Percentiles rank a stretch among this genome's conserved stretches.
Evolutionary conservation across 2,113 vertebrate species (phyloP).

Genomic region (Ailurus styani): DNA sequence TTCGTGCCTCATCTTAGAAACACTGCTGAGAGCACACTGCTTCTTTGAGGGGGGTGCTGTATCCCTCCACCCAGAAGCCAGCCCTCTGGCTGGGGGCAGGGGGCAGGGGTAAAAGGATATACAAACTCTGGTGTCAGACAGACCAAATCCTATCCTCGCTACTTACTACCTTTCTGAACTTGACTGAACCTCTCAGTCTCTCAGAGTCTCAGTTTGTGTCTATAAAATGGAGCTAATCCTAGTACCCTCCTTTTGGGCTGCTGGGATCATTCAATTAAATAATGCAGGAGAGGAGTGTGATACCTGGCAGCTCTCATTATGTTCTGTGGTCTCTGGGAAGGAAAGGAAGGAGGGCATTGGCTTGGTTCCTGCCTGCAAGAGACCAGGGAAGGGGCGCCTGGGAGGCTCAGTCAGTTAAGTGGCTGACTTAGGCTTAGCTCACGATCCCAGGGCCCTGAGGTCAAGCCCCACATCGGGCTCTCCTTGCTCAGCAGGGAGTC

Average conservation of each 20-base stretch:
- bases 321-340: neutral
- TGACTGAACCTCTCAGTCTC: neutral
- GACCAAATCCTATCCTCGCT: neutral
- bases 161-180: neutral
- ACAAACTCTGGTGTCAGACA: no score
- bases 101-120: accelerated
- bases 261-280: accelerated
- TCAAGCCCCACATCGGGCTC: no score
- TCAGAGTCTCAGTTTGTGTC: neutral
- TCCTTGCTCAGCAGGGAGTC: no score
- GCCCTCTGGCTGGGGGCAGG: neutral
- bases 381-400: no score
- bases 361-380: neutral
- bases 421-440: no score
- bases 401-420: no score
- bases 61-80: neutral
- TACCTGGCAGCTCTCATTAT: neutral
- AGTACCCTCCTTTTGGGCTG: accelerated
- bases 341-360: neutral
- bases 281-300: accelerated
- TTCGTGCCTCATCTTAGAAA: neutral
- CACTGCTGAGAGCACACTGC: accelerated
- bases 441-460: no score
- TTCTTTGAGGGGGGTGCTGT: neutral
- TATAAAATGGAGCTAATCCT: neutral